Conservation (phyloP, 1,140 invertebrate genomes). For the Oscheius sp. region DNA sequence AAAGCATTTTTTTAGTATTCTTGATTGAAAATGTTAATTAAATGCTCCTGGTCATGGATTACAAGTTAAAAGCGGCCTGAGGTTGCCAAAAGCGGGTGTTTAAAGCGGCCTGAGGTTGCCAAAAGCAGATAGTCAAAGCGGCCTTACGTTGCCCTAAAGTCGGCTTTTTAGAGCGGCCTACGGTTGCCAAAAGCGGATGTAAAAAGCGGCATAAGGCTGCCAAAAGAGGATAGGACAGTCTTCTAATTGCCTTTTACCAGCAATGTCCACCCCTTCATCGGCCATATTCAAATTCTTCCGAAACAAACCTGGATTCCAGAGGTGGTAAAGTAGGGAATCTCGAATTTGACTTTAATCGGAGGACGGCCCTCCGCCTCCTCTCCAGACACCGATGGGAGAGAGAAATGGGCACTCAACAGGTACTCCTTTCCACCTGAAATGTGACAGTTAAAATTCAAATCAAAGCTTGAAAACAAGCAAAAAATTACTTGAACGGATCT, state of each 20-base stretch:
- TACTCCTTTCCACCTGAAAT: constrained; percentile 86
- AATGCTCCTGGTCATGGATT: too few relatives aligned
- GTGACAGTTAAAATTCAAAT: not conserved
- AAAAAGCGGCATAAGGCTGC: too few relatives aligned
- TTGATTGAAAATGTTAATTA: too few relatives aligned
- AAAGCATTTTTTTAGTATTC: too few relatives aligned
- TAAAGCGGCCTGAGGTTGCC: too few relatives aligned
- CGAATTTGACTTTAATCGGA: constrained; percentile 98
- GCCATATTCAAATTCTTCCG: not conserved
- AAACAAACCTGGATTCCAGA: constrained; percentile 86
- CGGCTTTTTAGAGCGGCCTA: too few relatives aligned
- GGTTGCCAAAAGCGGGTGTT: not conserved
- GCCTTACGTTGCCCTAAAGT: too few relatives aligned
- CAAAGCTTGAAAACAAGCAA: not conserved
- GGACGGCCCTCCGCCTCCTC: constrained; percentile 94
- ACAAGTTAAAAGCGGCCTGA: too few relatives aligned
- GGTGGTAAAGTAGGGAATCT: constrained; percentile 99
- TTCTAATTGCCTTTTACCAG: not conserved
- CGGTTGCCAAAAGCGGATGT: too few relatives aligned
- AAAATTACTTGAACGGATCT: too few relatives aligned
- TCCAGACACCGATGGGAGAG: constrained; percentile 82
- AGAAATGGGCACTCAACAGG: constrained; percentile 97
- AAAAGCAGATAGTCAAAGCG: too few relatives aligned
- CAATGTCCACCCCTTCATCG: not conserved
- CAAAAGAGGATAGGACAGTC: too few relatives aligned